Conservation (phyloP, 1,140 invertebrate genomes). For the Ooceraea biroi region DNA sequence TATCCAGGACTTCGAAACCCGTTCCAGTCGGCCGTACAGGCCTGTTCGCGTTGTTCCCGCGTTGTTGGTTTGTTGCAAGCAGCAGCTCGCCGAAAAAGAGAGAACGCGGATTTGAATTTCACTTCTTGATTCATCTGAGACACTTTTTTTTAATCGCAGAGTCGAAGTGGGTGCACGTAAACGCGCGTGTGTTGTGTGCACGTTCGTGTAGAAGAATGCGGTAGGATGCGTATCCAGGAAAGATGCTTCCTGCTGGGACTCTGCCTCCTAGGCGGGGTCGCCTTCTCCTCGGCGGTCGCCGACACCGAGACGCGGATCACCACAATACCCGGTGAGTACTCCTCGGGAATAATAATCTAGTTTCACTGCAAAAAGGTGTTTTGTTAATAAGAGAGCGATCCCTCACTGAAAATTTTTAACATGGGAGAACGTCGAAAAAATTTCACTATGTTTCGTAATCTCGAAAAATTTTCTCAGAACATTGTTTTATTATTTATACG, state of each 20-base stretch:
- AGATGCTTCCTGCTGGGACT: conserved; percentile 80
- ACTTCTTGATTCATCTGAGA: background rate
- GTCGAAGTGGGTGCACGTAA: background rate
- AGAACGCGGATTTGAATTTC: background rate
- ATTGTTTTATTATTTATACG: too few relatives aligned
- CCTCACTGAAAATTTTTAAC: background rate
- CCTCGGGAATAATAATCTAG: background rate
- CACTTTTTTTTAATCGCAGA: background rate
- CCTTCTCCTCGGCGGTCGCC: conserved; percentile 30
- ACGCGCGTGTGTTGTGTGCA: conserved; percentile 38
- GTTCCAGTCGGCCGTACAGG: conserved; percentile 54
- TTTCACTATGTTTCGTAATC: background rate
- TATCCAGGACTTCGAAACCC: conserved; percentile 49
- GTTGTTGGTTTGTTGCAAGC: conserved; percentile 37
- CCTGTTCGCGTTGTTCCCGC: conserved; percentile 37
- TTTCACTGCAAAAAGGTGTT: background rate
- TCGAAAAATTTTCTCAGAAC: background rate
- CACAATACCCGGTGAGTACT: conserved; percentile 55
- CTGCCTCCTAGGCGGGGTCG: conserved; percentile 74
- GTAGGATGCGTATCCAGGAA: conserved; percentile 82
- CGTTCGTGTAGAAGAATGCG: conserved; percentile 79
- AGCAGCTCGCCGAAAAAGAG: background rate
- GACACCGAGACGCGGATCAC: conserved; percentile 44
- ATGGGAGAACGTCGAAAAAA: background rate
- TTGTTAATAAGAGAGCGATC: background rate